These are phyloP conservation scores for Rhingia campestris DNA, from an alignment of 2,888 invertebrate genomes.

Conservation along the genomic window DNA sequence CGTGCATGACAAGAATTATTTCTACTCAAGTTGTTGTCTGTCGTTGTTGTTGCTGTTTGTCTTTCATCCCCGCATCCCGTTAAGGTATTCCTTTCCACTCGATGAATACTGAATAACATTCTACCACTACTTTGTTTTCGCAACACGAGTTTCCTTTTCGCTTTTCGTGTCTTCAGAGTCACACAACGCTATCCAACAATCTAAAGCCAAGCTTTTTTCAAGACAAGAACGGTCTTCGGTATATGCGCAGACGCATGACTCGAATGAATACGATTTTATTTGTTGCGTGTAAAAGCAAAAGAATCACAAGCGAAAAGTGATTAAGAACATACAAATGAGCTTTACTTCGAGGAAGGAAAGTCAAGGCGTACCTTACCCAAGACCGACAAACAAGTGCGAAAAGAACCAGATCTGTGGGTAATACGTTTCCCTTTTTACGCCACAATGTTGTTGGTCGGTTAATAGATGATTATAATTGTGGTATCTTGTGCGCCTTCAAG, in stretches of 20 bases:
- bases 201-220: slow-evolving; percentile 28
- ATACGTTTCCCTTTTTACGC: slow-evolving; percentile 20
- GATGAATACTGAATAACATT: slow-evolving; percentile 28
- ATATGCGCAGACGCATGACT: not conserved
- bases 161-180: slow-evolving; percentile 22
- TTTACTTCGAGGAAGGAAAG: slow-evolving; percentile 16
- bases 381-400: slow-evolving; percentile 7
- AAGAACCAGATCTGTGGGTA: slow-evolving; percentile 35
- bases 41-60: slow-evolving; percentile 13
- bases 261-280: slow-evolving; percentile 16
- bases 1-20: slow-evolving; percentile 61
- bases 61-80: not conserved
- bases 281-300: not conserved
- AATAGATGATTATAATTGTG: slow-evolving; percentile 16
- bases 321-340: slow-evolving; percentile 36
- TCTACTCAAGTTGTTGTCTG: slow-evolving; percentile 19
- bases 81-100: slow-evolving; percentile 3
- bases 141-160: slow-evolving; percentile 43
- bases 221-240: not conserved
- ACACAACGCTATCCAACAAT: slow-evolving; percentile 1
- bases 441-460: slow-evolving; percentile 1
- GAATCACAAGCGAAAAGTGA: slow-evolving; percentile 8
- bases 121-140: slow-evolving; percentile 35
- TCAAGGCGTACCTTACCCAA: not conserved
- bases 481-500: slow-evolving; percentile 16